A percentile compares a stretch with the other conserved stretches of the same genome.
phyloP scores from a whole-genome alignment of 2,113 vertebrate genomes.

The Hyperopisus bebe region DNA sequence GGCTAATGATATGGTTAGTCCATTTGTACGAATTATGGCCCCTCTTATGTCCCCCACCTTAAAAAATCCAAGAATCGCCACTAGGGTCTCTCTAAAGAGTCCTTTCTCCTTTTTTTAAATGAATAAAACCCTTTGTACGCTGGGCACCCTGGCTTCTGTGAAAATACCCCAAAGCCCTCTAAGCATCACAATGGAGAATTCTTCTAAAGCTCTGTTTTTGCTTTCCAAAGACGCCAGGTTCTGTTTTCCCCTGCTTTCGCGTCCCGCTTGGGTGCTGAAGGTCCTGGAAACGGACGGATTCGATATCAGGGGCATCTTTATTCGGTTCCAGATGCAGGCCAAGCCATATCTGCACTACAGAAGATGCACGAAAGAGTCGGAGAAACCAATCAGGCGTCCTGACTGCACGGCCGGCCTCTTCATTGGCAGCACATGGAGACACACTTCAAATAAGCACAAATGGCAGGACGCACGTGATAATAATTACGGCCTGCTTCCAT shows the following conservation, averaged over 20 bases:
- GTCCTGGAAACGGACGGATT: conserved; percentile 14
- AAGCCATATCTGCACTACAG: conserved; percentile 25
- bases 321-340: conserved; percentile 24
- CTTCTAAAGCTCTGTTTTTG: neutral
- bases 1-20: neutral
- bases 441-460: neutral
- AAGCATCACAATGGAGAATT: neutral
- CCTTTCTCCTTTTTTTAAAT: neutral
- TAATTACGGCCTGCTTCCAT: neutral
- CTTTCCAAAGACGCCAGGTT: neutral
- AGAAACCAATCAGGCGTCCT: neutral
- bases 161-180: neutral
- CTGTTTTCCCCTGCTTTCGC: neutral
- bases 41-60: neutral
- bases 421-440: neutral
- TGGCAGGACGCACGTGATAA: neutral
- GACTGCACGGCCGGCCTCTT: neutral
- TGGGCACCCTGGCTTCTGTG: neutral
- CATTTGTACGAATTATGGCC: neutral
- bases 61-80: neutral
- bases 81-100: neutral
- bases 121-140: neutral
- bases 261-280: neutral
- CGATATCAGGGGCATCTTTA: conserved; percentile 3
- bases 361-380: conserved; percentile 15